A percentile compares a stretch with the other conserved stretches of the same genome.
These are phyloP conservation scores for Anser brachyrhynchus DNA, from an alignment of 2,113 vertebrate genomes.

Conservation along the genomic window DNA sequence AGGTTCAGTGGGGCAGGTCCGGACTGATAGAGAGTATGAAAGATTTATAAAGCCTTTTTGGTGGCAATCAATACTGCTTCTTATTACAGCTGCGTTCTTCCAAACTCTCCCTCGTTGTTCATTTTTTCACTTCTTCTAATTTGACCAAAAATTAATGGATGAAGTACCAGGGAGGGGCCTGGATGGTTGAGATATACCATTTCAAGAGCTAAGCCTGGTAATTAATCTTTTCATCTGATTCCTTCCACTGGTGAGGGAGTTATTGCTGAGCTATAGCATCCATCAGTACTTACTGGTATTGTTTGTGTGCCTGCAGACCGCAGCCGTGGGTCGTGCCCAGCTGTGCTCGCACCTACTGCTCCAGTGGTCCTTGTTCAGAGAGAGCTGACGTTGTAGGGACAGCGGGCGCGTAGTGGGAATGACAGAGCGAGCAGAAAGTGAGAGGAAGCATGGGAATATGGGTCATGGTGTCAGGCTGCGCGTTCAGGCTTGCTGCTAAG, in stretches of 20 bases:
- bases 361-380: accelerated
- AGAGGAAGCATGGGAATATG: neutral
- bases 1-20: conserved; percentile 71
- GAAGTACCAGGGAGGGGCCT: neutral
- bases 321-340: accelerated
- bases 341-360: accelerated
- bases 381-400: neutral
- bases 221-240: neutral
- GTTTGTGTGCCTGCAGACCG: neutral
- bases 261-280: neutral
- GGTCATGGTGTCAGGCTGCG: neutral
- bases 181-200: neutral
- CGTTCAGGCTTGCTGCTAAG: neutral
- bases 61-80: conserved; percentile 81
- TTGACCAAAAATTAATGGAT: conserved; percentile 24
- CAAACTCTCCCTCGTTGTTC: conserved; percentile 5
- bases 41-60: conserved; percentile 87
- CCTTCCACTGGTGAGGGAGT: neutral
- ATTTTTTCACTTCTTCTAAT: conserved; percentile 19
- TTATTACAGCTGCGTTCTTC: conserved; percentile 69
- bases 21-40: conserved; percentile 83
- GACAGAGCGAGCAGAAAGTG: neutral
- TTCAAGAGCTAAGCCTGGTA: neutral
- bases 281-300: neutral
- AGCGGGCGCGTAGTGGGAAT: neutral